Conservation (phyloP, 2,888 invertebrate genomes). For the Meliscaeva auricollis region DNA sequence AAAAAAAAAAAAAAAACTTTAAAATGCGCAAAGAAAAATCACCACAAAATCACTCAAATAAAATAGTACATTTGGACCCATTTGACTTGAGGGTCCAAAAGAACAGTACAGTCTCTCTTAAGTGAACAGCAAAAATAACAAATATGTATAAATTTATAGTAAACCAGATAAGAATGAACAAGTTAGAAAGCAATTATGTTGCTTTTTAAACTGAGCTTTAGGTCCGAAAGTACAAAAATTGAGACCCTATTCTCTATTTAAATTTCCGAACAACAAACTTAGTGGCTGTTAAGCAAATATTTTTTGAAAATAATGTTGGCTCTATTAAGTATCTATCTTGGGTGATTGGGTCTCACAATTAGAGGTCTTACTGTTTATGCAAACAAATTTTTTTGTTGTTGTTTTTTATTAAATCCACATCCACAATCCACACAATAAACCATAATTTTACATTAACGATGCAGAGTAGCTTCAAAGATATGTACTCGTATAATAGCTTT, state of each 20-base stretch:
- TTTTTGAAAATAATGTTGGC: no score
- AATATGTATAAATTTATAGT: not conserved
- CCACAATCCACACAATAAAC: constrained; percentile 63
- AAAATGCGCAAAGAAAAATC: constrained; percentile 17
- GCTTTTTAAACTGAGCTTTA: no score
- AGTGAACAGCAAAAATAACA: not conserved
- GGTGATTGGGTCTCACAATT: not conserved
- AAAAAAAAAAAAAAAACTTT: constrained; percentile 11
- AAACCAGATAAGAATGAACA: no score
- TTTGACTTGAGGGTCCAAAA: not conserved
- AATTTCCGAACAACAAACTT: no score
- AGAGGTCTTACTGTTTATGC: constrained; percentile 4
- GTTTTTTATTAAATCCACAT: not conserved
- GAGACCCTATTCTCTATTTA: no score
- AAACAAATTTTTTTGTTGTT: not conserved
- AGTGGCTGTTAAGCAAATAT: no score
- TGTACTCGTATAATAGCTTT: no score
- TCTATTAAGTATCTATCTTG: no score
- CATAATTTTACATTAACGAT: constrained; percentile 68
- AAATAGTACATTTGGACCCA: not conserved
- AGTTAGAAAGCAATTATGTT: no score
- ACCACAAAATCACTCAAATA: constrained; percentile 11
- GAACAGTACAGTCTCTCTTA: not conserved
- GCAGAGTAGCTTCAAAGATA: not conserved
- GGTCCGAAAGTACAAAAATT: no score